A percentile compares a stretch with the other conserved stretches of the same genome.
Conservation (phyloP, 1,140 invertebrate species). For the Lycorma delicatula region DNA sequence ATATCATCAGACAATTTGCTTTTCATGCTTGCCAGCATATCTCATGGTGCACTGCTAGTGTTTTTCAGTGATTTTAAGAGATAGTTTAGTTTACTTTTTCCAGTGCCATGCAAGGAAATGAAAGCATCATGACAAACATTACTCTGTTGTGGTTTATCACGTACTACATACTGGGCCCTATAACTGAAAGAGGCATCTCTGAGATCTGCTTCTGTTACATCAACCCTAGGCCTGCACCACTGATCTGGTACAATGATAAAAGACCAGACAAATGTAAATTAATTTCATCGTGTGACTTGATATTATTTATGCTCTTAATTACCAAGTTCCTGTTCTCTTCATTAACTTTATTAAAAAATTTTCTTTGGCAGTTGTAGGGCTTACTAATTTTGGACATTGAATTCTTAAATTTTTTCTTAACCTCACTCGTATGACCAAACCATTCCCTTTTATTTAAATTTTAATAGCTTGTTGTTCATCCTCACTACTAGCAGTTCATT, state of each 20-base stretch:
- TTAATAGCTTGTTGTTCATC: conserved; percentile 1
- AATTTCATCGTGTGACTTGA: not conserved
- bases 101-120: not conserved
- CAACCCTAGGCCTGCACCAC: not conserved
- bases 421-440: not conserved
- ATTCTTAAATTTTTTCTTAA: not conserved
- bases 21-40: not conserved
- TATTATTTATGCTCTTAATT: not conserved
- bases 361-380: not conserved
- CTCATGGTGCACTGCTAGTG: not conserved
- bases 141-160: not conserved
- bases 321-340: not conserved
- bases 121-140: conserved; percentile 1
- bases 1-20: not conserved
- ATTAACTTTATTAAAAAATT: not conserved
- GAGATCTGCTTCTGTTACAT: not conserved
- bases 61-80: not conserved
- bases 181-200: not conserved
- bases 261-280: not conserved
- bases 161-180: not conserved
- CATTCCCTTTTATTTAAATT: not conserved
- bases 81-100: not conserved
- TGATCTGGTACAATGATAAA: not conserved
- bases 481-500: not conserved
- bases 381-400: not conserved